A percentile compares a stretch with the other conserved stretches of the same genome.
These are phyloP conservation scores for Spongia lamella DNA, from an alignment of 37 sponge, comb jelly and placozoan species.

Conservation along the genomic window DNA sequence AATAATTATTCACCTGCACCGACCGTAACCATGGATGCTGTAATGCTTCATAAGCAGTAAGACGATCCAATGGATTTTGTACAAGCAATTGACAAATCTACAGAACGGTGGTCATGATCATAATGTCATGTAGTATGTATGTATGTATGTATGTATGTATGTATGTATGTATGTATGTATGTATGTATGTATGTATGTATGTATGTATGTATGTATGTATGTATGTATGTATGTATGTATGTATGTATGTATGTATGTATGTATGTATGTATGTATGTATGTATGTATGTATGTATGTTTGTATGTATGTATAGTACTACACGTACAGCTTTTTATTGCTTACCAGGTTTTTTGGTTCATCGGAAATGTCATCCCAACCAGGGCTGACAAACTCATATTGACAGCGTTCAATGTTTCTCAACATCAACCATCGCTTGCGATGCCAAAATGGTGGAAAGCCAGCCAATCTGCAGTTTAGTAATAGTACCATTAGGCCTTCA, in stretches of 20 bases:
- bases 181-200: no score
- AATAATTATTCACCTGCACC: background rate
- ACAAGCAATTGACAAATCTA: constrained; percentile 66
- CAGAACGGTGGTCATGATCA: no score
- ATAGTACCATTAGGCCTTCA: no score
- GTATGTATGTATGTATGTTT: no score
- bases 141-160: no score
- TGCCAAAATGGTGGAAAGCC: constrained; percentile 96
- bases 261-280: no score
- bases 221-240: no score
- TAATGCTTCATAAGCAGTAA: constrained; percentile 72
- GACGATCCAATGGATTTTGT: constrained; percentile 48
- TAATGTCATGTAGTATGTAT: no score
- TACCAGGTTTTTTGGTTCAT: constrained; percentile 83
- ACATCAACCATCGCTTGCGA: constrained; percentile 84
- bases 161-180: no score
- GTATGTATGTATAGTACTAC: no score
- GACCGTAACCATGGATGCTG: constrained; percentile 63
- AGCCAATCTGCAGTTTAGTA: constrained; percentile 48
- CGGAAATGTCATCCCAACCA: constrained; percentile 88
- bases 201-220: no score
- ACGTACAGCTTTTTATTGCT: constrained; percentile 17
- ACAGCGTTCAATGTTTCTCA: constrained; percentile 86
- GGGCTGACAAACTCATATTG: constrained; percentile 85
- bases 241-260: no score